Conservation (phyloP, 2,113 vertebrate species). For the Percina caprodes region DNA sequence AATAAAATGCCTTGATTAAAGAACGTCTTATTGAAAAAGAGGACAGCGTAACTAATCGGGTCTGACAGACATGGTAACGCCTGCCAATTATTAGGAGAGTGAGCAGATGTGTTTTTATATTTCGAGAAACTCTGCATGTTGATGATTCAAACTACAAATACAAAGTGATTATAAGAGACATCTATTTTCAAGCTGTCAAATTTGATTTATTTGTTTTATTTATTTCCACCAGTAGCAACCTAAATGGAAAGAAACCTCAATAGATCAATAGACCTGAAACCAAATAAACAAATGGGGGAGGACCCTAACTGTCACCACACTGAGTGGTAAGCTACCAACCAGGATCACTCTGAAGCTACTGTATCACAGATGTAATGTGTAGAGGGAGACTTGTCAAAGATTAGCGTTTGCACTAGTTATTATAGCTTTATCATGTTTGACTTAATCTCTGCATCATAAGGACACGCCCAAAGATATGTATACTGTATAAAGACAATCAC, state of each 20-base stretch:
- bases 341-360: background rate
- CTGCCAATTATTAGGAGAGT: conserved; percentile 13
- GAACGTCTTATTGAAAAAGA: conserved; percentile 35
- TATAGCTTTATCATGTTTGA: background rate
- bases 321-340: background rate
- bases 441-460: background rate
- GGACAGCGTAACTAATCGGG: background rate
- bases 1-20: conserved; percentile 30
- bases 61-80: background rate
- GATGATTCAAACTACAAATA: conserved; percentile 12
- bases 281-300: background rate
- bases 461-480: background rate
- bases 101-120: background rate
- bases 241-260: conserved; percentile 2
- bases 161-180: background rate
- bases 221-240: background rate
- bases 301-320: background rate
- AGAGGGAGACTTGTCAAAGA: background rate
- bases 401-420: background rate
- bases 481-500: background rate
- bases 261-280: background rate
- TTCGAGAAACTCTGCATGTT: background rate
- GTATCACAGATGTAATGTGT: background rate
- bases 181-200: conserved; percentile 1
- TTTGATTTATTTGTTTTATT: background rate